A percentile compares a stretch with the other conserved stretches of the same genome.
These are phyloP conservation scores for Cyanocitta stelleri DNA, from an alignment of 2,113 vertebrate species.

Conservation along the genomic window DNA sequence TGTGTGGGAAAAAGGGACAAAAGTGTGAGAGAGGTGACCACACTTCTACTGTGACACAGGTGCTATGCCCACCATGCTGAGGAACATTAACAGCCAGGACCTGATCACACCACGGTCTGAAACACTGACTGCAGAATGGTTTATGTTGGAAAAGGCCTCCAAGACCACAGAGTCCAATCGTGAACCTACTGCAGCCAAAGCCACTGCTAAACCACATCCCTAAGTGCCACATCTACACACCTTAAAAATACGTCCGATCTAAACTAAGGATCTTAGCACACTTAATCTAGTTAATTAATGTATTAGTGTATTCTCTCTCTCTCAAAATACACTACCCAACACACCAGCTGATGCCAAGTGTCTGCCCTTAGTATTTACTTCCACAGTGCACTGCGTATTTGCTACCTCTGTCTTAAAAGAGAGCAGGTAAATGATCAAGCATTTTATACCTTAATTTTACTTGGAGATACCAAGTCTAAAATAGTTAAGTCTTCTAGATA, in stretches of 20 bases:
- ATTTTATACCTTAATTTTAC: background rate
- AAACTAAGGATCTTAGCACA: background rate
- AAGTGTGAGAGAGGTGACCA: background rate
- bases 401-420: background rate
- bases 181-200: background rate
- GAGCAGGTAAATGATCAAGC: background rate
- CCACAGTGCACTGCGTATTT: rapidly evolving
- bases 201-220: background rate
- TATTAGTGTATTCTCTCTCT: background rate
- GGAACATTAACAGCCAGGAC: background rate
- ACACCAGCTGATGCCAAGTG: background rate
- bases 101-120: background rate
- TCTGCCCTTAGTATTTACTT: background rate
- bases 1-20: background rate
- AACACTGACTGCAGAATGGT: background rate
- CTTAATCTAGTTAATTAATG: background rate
- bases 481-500: background rate
- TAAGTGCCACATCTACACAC: background rate
- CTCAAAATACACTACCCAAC: background rate
- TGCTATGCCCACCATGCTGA: rapidly evolving
- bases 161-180: background rate
- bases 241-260: background rate
- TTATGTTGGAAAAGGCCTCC: background rate
- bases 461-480: background rate
- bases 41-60: rapidly evolving